Base-by-base conservation (phyloP, 2,113 vertebrate species). In the Tauraco erythrolophus region DNA sequence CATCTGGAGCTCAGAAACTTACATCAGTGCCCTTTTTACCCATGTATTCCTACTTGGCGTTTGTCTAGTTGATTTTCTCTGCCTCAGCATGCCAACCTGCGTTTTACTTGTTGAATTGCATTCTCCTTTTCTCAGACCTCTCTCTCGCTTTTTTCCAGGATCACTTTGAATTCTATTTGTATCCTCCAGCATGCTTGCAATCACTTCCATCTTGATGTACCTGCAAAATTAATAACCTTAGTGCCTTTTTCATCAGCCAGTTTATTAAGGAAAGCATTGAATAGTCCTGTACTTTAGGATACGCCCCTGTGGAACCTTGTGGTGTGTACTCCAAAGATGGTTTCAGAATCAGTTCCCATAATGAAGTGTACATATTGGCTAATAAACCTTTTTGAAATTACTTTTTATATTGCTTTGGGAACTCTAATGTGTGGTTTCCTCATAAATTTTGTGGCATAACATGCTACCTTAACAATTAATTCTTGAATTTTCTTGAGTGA, bases 181-280 rank as follows among this genome's bases (percentile, higher is more conserved):
- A 10, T 58, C 28, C 14, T 91, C 27, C 39, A 60, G 14, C 39
- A 48, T 70, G 35, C 11, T 70, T 35, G 50, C n/a, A 92, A 41
- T 90, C 24, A 23, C 24, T 92, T 41, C 54, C 48, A 57, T 24
- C 27, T 61, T 54, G 28, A 82, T 53, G 30, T 85, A 65, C 75
- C 66, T 90, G 66, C 22, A 83, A 92, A 92, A 91, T 83, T 85
- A 94, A 87, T 95, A 81, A 76, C 61, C 45, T 77, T 86, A n/a
- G 12, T 82, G 30, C 83, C 66, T 88, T 88, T 84, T 94, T 84
- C 45, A 86, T 94, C 54, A 91, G 9, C 6, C 46, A 69, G 62
- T 53, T 91, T 76, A 88, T 91, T 94, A 91, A 75, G 41, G 14
- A 76, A 90, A 88, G 58, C 50, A 54, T 80, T 65, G 51, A 54